Evolutionary conservation across 2,113 vertebrate genomes (phyloP).

Genomic region (Labrus mixtus): DNA sequence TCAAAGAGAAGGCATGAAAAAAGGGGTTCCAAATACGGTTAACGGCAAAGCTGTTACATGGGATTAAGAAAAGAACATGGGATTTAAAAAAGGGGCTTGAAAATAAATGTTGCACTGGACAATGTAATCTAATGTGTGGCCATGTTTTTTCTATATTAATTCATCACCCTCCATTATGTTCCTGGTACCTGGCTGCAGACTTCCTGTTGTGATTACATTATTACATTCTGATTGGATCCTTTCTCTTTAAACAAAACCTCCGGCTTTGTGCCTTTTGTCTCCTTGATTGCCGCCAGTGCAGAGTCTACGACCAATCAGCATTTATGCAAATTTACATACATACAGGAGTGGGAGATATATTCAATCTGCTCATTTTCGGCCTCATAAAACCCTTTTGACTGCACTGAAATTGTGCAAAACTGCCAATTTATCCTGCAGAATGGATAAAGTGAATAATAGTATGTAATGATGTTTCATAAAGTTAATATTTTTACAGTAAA

Average conservation of each 20-base stretch:
- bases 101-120: conserved; percentile 4
- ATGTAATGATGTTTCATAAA: conserved; percentile 1
- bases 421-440: conserved; percentile 4
- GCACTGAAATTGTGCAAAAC: background rate
- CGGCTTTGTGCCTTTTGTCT: conserved; percentile 55
- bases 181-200: conserved; percentile 46
- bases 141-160: conserved; percentile 15
- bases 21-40: background rate
- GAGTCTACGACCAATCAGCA: conserved; percentile 60
- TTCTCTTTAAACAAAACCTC: conserved; percentile 52
- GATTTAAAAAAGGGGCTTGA: conserved; percentile 40
- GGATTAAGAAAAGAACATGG: conserved; percentile 26
- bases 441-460: background rate
- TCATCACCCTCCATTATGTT: conserved; percentile 43
- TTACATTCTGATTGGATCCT: conserved; percentile 67
- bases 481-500: conserved; percentile 4
- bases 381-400: conserved; percentile 25
- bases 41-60: background rate
- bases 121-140: conserved; percentile 33
- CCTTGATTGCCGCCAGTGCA: conserved; percentile 60
- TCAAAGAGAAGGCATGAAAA: background rate
- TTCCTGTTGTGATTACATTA: conserved; percentile 68
- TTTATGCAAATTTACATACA: conserved; percentile 50
- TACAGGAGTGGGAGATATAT: conserved; percentile 16
- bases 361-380: conserved; percentile 7